Evolutionary conservation across 2,113 vertebrate genomes (phyloP).

Genomic region (Meles meles): DNA sequence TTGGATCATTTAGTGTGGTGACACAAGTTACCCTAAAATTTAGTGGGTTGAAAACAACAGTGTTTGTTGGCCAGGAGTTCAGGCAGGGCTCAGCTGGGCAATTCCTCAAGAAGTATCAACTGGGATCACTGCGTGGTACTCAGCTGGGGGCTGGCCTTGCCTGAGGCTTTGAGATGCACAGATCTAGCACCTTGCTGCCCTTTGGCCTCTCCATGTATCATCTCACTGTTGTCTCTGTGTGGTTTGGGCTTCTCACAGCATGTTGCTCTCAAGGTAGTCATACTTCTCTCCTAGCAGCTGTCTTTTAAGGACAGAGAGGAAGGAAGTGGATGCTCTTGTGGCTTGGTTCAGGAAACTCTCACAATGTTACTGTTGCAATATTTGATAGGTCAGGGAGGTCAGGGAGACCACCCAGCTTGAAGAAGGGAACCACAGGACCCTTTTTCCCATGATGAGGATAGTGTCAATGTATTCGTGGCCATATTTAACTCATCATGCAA

Average conservation of each 20-base stretch:
- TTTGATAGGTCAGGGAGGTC: neutral
- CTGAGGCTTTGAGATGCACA: neutral
- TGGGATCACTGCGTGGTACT: neutral
- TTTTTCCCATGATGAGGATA: accelerated
- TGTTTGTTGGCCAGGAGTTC: neutral
- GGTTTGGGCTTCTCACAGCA: neutral
- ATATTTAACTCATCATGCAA: neutral
- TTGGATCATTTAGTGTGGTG: neutral
- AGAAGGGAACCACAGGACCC: neutral
- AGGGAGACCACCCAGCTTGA: neutral
- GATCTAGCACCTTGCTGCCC: neutral
- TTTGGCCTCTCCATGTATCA: neutral
- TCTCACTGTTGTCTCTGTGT: neutral
- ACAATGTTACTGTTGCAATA: neutral
- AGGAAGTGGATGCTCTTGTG: neutral
- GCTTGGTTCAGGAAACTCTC: neutral
- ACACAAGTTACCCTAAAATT: neutral
- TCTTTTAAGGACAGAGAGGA: neutral
- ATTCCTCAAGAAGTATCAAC: neutral
- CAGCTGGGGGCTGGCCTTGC: neutral
- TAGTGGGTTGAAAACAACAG: neutral
- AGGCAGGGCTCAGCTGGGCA: neutral
- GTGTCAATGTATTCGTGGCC: neutral
- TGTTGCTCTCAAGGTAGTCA: neutral
- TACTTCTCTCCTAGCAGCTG: neutral